Evolutionary conservation across 2,113 vertebrate species (phyloP).

Genomic region (Bujurquina vittata): DNA sequence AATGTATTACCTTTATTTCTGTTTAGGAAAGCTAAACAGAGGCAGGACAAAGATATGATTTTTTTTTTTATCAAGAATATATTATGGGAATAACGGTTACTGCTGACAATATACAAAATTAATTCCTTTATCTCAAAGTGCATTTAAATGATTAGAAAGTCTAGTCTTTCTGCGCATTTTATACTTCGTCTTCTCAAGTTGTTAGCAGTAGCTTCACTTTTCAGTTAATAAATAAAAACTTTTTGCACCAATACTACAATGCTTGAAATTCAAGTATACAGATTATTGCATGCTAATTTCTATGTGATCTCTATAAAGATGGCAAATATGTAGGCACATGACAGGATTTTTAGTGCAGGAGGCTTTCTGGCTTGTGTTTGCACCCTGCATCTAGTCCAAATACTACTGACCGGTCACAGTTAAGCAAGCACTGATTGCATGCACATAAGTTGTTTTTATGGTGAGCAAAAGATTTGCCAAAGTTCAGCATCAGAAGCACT

Average conservation of each 20-base stretch:
- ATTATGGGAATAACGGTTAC: not conserved
- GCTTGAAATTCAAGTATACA: not conserved
- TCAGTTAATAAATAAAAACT: not conserved
- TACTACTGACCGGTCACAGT: not conserved
- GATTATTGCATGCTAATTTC: not conserved
- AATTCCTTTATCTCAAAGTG: not conserved
- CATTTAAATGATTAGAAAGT: not conserved
- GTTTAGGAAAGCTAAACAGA: not conserved
- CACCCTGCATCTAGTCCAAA: no score
- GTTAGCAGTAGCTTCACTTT: not conserved
- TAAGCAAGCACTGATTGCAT: not conserved
- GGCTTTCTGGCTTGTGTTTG: not conserved
- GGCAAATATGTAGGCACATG: not conserved
- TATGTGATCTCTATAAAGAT: not conserved
- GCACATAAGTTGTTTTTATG: not conserved
- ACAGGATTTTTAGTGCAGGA: not conserved
- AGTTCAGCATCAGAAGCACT: not conserved
- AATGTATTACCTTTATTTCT: not conserved
- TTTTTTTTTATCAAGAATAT: conserved; percentile 1
- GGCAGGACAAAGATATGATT: not conserved
- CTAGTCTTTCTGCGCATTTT: not conserved
- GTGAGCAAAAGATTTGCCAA: not conserved
- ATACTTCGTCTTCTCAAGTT: not conserved
- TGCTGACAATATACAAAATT: not conserved
- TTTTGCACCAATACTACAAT: not conserved